Conservation (phyloP, 2,797 vertebrate genomes). For the Silurus lanzhouensis region DNA sequence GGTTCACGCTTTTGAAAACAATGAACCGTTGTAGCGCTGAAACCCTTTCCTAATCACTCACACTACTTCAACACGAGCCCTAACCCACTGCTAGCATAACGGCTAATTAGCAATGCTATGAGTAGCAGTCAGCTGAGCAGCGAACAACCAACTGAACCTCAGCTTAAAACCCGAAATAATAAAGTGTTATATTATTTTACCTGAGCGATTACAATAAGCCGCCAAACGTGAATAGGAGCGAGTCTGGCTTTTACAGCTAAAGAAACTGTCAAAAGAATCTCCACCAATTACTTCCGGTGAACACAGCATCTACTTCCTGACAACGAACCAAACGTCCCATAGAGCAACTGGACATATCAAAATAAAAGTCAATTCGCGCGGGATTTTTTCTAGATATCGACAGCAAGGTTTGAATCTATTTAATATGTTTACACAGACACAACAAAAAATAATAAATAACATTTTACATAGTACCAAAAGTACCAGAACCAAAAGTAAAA, state of each 20-base stretch:
- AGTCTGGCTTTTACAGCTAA: not conserved
- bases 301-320: constrained; percentile 37
- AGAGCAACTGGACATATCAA: constrained; percentile 23
- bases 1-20: not conserved
- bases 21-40: not conserved
- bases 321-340: not conserved
- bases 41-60: not conserved
- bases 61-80: not conserved
- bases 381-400: not conserved
- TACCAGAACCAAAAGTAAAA: too few relatives aligned
- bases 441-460: too few relatives aligned
- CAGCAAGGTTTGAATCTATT: too few relatives aligned
- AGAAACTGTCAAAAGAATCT: constrained; percentile 1
- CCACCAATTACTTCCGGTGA: constrained; percentile 29
- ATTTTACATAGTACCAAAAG: too few relatives aligned
- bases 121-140: not conserved
- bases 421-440: too few relatives aligned
- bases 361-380: constrained; percentile 29
- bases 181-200: constrained; percentile 13
- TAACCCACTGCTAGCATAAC: not conserved
- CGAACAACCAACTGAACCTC: not conserved
- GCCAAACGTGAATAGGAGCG: not conserved
- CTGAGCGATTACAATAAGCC: not conserved
- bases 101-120: constrained; percentile 4
- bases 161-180: not conserved